These are phyloP conservation scores for Babylonia areolata DNA, from an alignment of 1,140 invertebrate genomes.

Conservation along the genomic window DNA sequence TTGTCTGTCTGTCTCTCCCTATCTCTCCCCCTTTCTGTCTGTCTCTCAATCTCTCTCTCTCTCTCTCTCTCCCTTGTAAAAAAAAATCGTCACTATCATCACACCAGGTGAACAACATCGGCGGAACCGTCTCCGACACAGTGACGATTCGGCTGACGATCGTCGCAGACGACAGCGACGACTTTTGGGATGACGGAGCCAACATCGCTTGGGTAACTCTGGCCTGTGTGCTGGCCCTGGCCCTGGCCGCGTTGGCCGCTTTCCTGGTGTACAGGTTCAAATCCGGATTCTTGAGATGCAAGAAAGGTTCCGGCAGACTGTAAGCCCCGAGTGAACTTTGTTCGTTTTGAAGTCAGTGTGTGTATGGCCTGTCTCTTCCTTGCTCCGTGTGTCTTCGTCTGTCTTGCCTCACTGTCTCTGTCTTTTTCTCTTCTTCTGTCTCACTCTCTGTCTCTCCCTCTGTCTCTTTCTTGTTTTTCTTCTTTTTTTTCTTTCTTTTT, in stretches of 20 bases:
- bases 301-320: neutral
- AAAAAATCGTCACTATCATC: too few species aligned
- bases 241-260: neutral
- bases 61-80: too few species aligned
- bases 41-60: too few species aligned
- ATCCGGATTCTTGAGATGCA: neutral
- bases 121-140: neutral
- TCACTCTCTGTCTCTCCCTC: too few species aligned
- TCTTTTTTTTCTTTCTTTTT: too few species aligned
- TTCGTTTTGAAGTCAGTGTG: too few species aligned
- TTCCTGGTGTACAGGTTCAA: neutral
- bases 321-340: too few species aligned
- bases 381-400: too few species aligned
- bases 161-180: neutral
- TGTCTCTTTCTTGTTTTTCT: too few species aligned
- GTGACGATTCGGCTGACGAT: neutral
- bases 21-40: too few species aligned
- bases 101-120: neutral
- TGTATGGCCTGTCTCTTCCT: neutral
- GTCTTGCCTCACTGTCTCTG: neutral
- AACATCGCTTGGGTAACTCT: constrained; percentile 12
- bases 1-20: too few species aligned
- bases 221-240: neutral
- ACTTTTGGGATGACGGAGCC: constrained; percentile 8
- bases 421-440: too few species aligned